phyloP scores from a whole-genome alignment of 1,140 invertebrate genomes.

The Melipona quadrifasciata region DNA sequence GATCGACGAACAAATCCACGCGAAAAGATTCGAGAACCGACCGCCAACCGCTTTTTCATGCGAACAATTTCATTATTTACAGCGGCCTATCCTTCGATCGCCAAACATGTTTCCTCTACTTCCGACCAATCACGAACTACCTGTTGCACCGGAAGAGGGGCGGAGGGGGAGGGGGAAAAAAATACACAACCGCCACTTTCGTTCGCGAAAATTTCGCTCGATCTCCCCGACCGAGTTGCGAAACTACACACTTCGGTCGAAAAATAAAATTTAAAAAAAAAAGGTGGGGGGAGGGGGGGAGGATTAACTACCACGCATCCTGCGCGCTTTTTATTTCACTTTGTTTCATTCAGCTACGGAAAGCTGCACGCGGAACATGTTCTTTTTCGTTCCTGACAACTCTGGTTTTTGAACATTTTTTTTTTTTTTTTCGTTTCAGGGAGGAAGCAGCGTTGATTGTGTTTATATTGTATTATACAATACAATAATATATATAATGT shows the following conservation, averaged over 20 bases:
- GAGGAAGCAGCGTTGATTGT: too few species aligned
- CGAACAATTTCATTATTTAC: slow-evolving; percentile 36
- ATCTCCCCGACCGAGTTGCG: not conserved
- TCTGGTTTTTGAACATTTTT: not conserved
- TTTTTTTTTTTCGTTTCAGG: too few species aligned
- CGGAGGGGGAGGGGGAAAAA: not conserved
- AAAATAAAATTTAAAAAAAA: not conserved
- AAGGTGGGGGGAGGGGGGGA: too few species aligned
- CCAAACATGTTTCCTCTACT: not conserved
- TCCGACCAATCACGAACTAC: slow-evolving; percentile 24
- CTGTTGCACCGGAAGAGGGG: slow-evolving; percentile 10
- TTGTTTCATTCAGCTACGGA: too few species aligned
- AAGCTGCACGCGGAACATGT: not conserved
- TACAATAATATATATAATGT: not conserved
- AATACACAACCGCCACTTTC: slow-evolving; percentile 5
- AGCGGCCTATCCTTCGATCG: slow-evolving; percentile 12
- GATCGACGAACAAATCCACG: not conserved
- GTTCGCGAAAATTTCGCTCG: slow-evolving; percentile 23
- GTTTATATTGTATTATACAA: not conserved
- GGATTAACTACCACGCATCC: not conserved
- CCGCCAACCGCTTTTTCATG: not conserved
- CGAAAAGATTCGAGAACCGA: not conserved
- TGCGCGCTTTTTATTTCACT: not conserved
- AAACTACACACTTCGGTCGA: not conserved
- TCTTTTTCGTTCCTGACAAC: not conserved